Evolutionary conservation across 92 coral and sea anemone species (phyloP).

Genomic region (Epizoanthus illoricatus): DNA sequence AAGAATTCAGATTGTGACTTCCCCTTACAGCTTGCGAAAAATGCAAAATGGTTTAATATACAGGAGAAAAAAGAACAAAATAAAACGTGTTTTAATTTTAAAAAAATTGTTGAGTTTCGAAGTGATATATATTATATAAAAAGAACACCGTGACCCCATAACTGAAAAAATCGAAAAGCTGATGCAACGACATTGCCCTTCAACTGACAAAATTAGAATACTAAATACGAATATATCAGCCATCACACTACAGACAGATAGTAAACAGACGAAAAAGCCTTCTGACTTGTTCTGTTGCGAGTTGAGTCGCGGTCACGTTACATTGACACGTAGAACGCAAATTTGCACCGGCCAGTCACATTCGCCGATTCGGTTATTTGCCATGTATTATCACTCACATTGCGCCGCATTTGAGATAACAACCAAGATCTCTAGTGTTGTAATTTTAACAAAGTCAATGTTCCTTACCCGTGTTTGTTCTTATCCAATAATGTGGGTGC

Average conservation of each 20-base stretch:
- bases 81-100: too few species aligned
- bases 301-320: background rate
- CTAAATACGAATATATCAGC: too few species aligned
- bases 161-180: too few species aligned
- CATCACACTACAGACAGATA: background rate
- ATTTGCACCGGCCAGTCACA: background rate
- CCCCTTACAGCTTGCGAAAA: too few species aligned
- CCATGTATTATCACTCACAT: background rate
- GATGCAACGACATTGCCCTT: too few species aligned
- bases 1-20: too few species aligned
- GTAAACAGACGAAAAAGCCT: background rate
- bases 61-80: too few species aligned
- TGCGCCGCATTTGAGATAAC: background rate
- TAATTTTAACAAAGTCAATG: background rate
- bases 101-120: too few species aligned
- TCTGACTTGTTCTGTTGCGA: background rate
- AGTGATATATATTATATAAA: too few species aligned
- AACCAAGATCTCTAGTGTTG: background rate
- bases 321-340: conserved; percentile 6
- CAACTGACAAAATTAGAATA: too few species aligned
- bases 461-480: conserved; percentile 93
- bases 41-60: too few species aligned
- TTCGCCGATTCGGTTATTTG: background rate
- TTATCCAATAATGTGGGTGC: conserved; percentile 94
- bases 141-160: too few species aligned